A percentile compares a stretch with the other conserved stretches of the same genome.
Conservation (phyloP, 2,888 invertebrate genomes). For the Lobophora halterata region DNA sequence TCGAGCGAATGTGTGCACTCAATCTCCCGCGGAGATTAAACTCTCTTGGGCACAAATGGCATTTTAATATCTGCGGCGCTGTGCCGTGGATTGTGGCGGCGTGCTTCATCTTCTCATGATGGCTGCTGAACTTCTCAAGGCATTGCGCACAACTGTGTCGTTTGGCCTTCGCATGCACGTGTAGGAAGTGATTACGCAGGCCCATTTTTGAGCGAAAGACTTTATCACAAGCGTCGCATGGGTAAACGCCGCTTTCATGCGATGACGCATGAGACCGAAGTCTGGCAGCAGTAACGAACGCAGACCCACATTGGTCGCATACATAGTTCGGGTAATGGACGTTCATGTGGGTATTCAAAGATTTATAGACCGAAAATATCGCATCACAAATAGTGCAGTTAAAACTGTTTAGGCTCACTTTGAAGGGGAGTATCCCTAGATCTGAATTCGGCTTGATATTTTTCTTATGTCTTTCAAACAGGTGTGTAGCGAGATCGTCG, state of each 20-base stretch:
- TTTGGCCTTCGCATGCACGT: constrained; percentile 68
- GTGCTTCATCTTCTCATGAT: constrained; percentile 68
- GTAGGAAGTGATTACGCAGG: constrained; percentile 69
- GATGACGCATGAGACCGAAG: constrained; percentile 3
- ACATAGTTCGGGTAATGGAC: constrained; percentile 49
- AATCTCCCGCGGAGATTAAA: constrained; percentile 62
- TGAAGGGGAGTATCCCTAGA: constrained; percentile 17
- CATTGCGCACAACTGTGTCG: constrained; percentile 67
- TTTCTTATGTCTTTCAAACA: constrained; percentile 14
- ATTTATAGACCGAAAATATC: constrained; percentile 3
- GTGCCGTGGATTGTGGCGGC: constrained; percentile 56
- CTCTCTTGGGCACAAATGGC: constrained; percentile 59
- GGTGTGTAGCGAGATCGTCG: constrained; percentile 10
- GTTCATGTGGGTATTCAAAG: constrained; percentile 47
- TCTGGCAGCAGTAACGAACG: constrained; percentile 26
- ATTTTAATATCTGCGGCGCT: constrained; percentile 66
- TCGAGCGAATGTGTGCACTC: constrained; percentile 49
- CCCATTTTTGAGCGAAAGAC: constrained; percentile 69
- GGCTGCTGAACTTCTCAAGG: constrained; percentile 60
- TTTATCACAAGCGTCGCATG: constrained; percentile 73
- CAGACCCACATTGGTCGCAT: constrained; percentile 42
- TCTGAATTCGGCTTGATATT: not conserved
- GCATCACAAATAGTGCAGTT: constrained; percentile 10
- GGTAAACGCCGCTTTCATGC: constrained; percentile 41
- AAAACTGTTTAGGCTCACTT: constrained; percentile 8